Conservation (phyloP, 2,888 invertebrate species). For the Dexiosoma caninum region DNA sequence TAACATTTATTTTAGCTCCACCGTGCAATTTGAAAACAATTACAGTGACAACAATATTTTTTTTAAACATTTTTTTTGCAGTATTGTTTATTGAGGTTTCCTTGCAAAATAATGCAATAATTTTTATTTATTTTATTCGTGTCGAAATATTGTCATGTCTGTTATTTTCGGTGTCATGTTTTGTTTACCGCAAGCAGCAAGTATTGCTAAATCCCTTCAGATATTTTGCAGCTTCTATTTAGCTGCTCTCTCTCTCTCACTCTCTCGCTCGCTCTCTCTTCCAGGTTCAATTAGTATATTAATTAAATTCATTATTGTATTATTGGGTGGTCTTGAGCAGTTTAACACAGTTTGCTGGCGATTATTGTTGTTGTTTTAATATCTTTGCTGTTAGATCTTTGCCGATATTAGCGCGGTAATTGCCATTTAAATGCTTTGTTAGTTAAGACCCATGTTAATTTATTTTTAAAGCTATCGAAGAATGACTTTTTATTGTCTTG, state of each 20-base stretch:
- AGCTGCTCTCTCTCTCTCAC: too few species aligned
- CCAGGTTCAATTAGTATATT: conserved; percentile 55
- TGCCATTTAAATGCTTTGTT: conserved; percentile 51
- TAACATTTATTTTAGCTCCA: too few species aligned
- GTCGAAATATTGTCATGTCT: conserved; percentile 34
- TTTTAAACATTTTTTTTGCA: neutral
- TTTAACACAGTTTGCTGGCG: conserved; percentile 36
- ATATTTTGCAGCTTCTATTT: neutral
- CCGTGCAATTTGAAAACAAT: too few species aligned
- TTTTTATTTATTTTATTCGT: neutral
- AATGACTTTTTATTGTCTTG: conserved; percentile 17
- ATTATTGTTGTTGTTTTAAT: neutral
- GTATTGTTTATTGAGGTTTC: neutral
- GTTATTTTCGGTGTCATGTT: conserved; percentile 42
- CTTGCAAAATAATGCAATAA: neutral
- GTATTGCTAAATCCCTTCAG: neutral
- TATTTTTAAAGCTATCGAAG: conserved; percentile 25
- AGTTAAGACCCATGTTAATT: conserved; percentile 40
- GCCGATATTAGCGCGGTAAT: conserved; percentile 60
- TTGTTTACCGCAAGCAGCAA: neutral
- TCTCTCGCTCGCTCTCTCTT: too few species aligned
- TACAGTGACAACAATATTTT: neutral
- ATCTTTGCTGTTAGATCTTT: conserved; percentile 49
- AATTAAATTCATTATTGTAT: conserved; percentile 58
- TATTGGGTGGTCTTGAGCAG: conserved; percentile 58